Evolutionary conservation across 2,113 vertebrate species (phyloP).

Genomic region (Nansenia antarctica): DNA sequence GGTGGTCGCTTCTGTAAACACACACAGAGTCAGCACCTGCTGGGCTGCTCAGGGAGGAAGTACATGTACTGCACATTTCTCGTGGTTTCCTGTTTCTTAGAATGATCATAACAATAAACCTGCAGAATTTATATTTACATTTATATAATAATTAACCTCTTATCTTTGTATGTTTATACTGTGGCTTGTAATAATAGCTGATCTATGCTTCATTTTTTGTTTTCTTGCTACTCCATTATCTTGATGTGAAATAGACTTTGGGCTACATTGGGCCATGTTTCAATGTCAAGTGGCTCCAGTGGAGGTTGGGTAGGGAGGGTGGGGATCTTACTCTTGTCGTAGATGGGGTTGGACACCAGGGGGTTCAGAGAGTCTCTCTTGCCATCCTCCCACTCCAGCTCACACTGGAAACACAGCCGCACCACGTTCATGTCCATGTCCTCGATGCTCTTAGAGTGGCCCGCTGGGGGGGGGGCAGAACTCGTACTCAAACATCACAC

Average conservation of each 20-base stretch:
- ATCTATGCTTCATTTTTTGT: too few species aligned
- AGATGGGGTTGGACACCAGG: constrained; percentile 87
- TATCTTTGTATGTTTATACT: too few species aligned
- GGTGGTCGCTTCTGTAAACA: constrained; percentile 85
- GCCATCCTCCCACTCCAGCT: constrained; percentile 76
- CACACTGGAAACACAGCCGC: constrained; percentile 90
- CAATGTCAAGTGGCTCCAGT: neutral
- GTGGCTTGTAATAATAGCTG: neutral
- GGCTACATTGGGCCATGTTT: too few species aligned
- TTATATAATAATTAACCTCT: too few species aligned
- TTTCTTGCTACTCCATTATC: too few species aligned
- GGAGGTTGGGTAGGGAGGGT: neutral
- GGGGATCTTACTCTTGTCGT: constrained; percentile 88
- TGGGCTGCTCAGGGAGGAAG: constrained; percentile 5
- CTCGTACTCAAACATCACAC: too few species aligned
- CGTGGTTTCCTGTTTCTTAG: neutral
- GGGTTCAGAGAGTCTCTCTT: constrained; percentile 75
- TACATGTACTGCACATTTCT: neutral
- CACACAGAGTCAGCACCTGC: constrained; percentile 8
- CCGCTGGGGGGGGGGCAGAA: constrained; percentile 72
- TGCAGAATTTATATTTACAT: too few species aligned
- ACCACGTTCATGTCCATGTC: constrained; percentile 97
- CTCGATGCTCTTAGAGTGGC: constrained; percentile 88
- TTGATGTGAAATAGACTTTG: too few species aligned
- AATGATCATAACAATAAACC: neutral